These are phyloP conservation scores for Drosophila prolongata DNA, from an alignment of 2,888 invertebrate genomes.

Conservation along the genomic window DNA sequence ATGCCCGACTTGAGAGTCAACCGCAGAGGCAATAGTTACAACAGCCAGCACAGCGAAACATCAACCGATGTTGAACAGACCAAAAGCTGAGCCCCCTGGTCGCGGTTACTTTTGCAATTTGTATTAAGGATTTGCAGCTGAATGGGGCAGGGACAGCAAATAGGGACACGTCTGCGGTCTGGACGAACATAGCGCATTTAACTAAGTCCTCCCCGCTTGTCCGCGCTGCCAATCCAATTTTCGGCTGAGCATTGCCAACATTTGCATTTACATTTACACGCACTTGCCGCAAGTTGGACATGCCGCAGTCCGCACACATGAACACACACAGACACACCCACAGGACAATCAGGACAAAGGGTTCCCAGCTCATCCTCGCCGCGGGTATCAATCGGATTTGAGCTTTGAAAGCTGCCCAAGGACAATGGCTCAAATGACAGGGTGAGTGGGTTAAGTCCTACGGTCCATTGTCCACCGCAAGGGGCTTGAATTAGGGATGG, in stretches of 20 bases:
- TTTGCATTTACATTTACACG: constrained; percentile 77
- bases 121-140: constrained; percentile 72
- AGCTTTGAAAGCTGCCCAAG: constrained; percentile 17
- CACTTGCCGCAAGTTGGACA: constrained; percentile 68
- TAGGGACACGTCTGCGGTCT: constrained; percentile 51
- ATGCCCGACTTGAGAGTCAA: constrained; percentile 59
- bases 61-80: constrained; percentile 30
- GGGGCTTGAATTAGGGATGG: constrained; percentile 1
- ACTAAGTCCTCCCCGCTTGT: constrained; percentile 44
- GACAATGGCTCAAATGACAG: constrained; percentile 26
- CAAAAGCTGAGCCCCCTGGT: constrained; percentile 39
- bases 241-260: constrained; percentile 71
- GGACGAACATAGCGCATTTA: constrained; percentile 57
- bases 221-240: constrained; percentile 65
- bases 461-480: constrained; percentile 2
- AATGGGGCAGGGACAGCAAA: constrained; percentile 42
- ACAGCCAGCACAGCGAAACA: constrained; percentile 5
- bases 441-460: constrained; percentile 4
- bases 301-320: constrained; percentile 55
- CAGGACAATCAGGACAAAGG: constrained; percentile 4
- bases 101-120: constrained; percentile 83
- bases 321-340: constrained; percentile 7
- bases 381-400: constrained; percentile 62
- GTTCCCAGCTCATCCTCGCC: constrained; percentile 10
- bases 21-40: constrained; percentile 45